Evolutionary conservation across 30 jellyfish, hydroid and myxozoan genomes (phyloP), one percentile per base, ranked within the genome.

Genomic region (Morbakka virulenta): DNA sequence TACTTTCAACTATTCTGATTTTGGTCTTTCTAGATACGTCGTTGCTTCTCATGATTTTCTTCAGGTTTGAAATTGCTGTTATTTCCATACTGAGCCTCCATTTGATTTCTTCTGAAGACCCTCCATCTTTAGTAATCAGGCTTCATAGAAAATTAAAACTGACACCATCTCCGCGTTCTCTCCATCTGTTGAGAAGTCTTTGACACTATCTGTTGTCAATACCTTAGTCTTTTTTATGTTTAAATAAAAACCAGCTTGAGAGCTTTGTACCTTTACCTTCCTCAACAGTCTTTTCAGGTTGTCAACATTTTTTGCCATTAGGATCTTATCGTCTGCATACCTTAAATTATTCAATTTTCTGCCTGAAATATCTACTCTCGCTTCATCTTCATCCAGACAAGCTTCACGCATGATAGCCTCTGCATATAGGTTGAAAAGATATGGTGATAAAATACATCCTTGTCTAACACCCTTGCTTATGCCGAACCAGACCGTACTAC

Each of bases 381-480:
- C 57, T 17, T 41, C 57, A 41, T 41, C 57, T 41, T 6, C 57
- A 41, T 41, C 17, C 17, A 41, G 57, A 17, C 57, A 9, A 6
- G 57, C 57, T 41, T 41, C 57, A 17, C 57, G 57, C 26, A 57
- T n/a, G 22, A 24, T n/a, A 6, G 71, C 24, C 26, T n/a, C 32
- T 57, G 71, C 71, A 35, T 36, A 31, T 32, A 41, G 4, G 17
- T 36, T 2, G 1, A 71, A 35, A 0, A 71, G 76, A 21, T 49
- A 49, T 20, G 49, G 79, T 13, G 83, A 71, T 21, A 41, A 31
- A 3, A 71, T 71, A 50, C 83, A 35, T 6, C 78, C 76, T 1
- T n/a, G 79, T 0, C 83, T 35, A n/a, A 49, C 83, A 4, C 83
- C 85, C 29, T 73, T 73, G 6, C 53, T 34, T 36, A 73, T 24